A percentile compares a stretch with the other conserved stretches of the same genome.
Evolutionary conservation across 2,797 vertebrate species (phyloP).

Genomic region (Labeo calbasu): DNA sequence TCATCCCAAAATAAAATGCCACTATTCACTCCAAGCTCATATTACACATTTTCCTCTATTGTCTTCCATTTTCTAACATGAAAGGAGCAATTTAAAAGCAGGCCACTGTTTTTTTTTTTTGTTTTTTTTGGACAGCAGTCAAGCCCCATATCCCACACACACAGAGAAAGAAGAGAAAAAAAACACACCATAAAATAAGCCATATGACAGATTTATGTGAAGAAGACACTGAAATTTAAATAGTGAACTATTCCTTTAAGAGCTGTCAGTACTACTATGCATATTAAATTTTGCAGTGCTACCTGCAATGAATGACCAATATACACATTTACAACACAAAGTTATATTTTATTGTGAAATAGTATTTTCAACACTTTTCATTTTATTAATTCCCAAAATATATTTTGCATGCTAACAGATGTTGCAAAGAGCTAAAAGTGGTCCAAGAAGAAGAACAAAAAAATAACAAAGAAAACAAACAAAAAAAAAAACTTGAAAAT

Average conservation of each 20-base stretch:
- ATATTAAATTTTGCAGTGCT: background rate
- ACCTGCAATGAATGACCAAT: background rate
- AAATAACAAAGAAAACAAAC: background rate
- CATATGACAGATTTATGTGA: background rate
- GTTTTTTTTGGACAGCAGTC: too few species aligned
- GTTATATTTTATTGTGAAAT: background rate
- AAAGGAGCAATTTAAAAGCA: background rate
- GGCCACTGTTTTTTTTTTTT: too few species aligned
- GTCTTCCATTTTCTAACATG: background rate
- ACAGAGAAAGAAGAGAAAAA: too few species aligned
- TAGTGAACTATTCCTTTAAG: constrained; percentile 11
- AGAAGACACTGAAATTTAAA: background rate
- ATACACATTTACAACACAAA: background rate
- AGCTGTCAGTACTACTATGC: background rate
- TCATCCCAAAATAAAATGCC: background rate
- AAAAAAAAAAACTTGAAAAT: too few species aligned
- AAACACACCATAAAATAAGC: background rate
- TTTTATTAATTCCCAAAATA: background rate
- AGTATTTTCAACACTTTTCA: background rate
- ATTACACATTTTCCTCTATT: background rate
- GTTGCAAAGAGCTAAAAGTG: background rate
- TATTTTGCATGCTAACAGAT: background rate
- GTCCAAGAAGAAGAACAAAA: background rate
- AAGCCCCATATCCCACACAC: too few species aligned
- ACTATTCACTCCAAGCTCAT: background rate